These are phyloP conservation scores for Macropis europaea DNA, from an alignment of 2,888 invertebrate species.

Conservation along the genomic window DNA sequence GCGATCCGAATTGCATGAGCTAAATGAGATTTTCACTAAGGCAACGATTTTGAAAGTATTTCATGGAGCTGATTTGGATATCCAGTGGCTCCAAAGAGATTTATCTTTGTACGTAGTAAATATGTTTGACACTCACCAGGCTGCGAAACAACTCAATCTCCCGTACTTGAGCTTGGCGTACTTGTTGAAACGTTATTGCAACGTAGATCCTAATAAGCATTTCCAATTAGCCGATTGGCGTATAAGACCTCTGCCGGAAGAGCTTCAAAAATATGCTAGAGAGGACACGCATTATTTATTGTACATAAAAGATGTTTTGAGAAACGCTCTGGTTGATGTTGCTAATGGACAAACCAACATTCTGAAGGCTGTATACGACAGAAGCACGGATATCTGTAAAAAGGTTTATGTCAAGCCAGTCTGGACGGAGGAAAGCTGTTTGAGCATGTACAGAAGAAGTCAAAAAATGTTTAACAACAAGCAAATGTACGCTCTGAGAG, in stretches of 20 bases:
- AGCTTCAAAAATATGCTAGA: conserved; percentile 92
- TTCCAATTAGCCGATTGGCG: conserved; percentile 89
- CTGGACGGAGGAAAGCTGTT: conserved; percentile 85
- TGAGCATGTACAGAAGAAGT: conserved; percentile 89
- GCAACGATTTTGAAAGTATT: conserved; percentile 95
- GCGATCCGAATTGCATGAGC: conserved; percentile 88
- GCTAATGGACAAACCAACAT: conserved; percentile 85
- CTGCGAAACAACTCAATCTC: conserved; percentile 87
- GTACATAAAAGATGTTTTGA: conserved; percentile 91
- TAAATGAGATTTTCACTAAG: conserved; percentile 95
- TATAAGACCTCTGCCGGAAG: conserved; percentile 89
- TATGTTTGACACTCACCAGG: conserved; percentile 97
- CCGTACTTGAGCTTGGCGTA: conserved; percentile 88
- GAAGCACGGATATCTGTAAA: conserved; percentile 88
- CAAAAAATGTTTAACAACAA: conserved; percentile 91
- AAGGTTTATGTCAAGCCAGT: conserved; percentile 90
- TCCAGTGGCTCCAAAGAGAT: conserved; percentile 97
- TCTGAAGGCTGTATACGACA: conserved; percentile 86
- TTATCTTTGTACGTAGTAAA: conserved; percentile 97
- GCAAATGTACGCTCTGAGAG: conserved; percentile 90
- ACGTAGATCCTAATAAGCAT: conserved; percentile 91
- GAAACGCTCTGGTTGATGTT: conserved; percentile 86
- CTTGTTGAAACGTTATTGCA: conserved; percentile 89
- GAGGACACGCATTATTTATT: conserved; percentile 97
- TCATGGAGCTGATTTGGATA: conserved; percentile 94